A percentile compares a stretch with the other conserved stretches of the same genome.
These are phyloP conservation scores for Bufotes viridis DNA, from an alignment of 2,797 vertebrate genomes.

Conservation along the genomic window DNA sequence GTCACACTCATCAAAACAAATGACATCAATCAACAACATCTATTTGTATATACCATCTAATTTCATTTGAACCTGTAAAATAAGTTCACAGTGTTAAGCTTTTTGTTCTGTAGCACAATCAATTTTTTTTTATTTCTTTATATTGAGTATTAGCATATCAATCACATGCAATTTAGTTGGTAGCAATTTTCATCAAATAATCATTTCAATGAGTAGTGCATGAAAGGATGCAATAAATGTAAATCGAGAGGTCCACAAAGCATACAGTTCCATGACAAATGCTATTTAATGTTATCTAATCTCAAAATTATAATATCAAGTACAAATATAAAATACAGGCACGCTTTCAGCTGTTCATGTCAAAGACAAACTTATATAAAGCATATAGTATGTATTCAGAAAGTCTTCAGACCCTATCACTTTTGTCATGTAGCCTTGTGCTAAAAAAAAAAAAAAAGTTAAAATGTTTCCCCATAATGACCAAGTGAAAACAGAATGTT, in stretches of 20 bases:
- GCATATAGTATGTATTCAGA: not conserved
- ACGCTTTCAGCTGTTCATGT: not conserved
- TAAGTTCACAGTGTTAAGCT: conserved; percentile 16
- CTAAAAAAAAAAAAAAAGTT: no score
- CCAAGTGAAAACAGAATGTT: no score
- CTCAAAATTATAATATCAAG: not conserved
- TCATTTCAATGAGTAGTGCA: conserved; percentile 52
- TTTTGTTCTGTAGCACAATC: conserved; percentile 25
- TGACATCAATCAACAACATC: not conserved
- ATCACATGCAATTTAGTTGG: conserved; percentile 49
- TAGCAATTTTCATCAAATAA: conserved; percentile 42
- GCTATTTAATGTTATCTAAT: not conserved
- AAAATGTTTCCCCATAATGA: no score
- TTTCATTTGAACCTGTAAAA: conserved; percentile 27
- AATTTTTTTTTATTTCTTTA: conserved; percentile 33
- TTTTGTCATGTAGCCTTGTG: no score
- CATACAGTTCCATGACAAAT: conserved; percentile 18
- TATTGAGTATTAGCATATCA: conserved; percentile 52
- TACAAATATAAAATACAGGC: not conserved
- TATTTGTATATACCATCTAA: conserved; percentile 4
- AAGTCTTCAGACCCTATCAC: no score
- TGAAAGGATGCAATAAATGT: conserved; percentile 20
- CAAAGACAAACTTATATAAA: not conserved
- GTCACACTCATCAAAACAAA: not conserved
- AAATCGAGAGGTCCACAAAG: conserved; percentile 35